A percentile compares a stretch with the other conserved stretches of the same genome.
Conservation (phyloP, 2,113 vertebrate species). For the Shinisaurus crocodilurus region DNA sequence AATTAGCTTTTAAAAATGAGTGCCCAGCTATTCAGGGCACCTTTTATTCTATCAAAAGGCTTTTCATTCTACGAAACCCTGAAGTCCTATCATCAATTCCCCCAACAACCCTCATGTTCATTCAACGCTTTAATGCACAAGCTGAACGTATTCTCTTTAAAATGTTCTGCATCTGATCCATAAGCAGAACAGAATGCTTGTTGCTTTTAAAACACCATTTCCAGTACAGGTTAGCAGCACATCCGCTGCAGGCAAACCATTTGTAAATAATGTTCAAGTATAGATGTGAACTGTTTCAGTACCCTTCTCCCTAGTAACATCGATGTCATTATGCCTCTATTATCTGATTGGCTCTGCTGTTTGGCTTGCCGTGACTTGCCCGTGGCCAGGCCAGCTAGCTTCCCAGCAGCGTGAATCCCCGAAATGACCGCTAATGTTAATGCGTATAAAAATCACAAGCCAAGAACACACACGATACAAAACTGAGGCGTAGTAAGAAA, state of each 20-base stretch:
- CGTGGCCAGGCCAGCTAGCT: background rate
- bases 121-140: background rate
- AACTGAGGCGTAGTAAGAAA: background rate
- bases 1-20: too few relatives aligned
- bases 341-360: slow-evolving; percentile 37
- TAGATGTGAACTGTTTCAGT: background rate
- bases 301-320: slow-evolving; percentile 66
- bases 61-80: background rate
- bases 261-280: background rate
- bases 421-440: background rate
- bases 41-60: background rate
- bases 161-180: background rate
- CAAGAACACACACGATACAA: background rate
- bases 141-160: background rate
- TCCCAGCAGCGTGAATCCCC: background rate
- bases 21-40: background rate
- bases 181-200: background rate
- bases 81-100: too few relatives aligned
- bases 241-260: background rate
- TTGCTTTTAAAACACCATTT: background rate
- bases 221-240: background rate
- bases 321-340: fast-evolving
- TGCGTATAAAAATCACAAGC: fast-evolving
- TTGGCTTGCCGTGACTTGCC: fast-evolving
- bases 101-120: too few relatives aligned